phyloP scores from a whole-genome alignment of 2,888 invertebrate genomes.

The Cistogaster globosa region DNA sequence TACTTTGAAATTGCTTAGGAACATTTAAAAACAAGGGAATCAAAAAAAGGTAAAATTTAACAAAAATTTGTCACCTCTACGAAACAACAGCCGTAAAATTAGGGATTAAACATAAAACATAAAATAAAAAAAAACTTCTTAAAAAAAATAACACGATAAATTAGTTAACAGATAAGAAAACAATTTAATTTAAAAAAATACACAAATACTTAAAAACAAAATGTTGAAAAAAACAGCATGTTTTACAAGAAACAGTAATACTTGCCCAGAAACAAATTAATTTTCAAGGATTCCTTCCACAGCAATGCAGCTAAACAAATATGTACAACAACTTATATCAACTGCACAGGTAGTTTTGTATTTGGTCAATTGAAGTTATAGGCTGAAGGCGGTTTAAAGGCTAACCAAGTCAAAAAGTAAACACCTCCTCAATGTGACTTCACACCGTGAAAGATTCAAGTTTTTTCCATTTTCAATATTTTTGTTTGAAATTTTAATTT shows the following conservation, averaged over 20 bases:
- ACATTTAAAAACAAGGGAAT: conserved; percentile 1
- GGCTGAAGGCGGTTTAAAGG: conserved; percentile 44
- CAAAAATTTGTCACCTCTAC: conserved; percentile 55
- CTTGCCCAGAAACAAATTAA: conserved; percentile 21
- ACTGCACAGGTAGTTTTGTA: conserved; percentile 10
- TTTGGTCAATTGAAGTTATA: conserved; percentile 31
- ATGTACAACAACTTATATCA: background rate
- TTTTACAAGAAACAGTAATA: conserved; percentile 53
- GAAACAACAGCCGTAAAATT: conserved; percentile 54
- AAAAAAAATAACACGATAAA: conserved; percentile 33
- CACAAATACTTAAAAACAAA: background rate
- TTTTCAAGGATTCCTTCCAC: conserved; percentile 23
- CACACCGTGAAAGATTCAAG: conserved; percentile 30
- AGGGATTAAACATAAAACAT: conserved; percentile 13
- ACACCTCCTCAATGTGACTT: conserved; percentile 61
- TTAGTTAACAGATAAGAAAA: conserved; percentile 37
- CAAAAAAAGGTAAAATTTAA: conserved; percentile 11
- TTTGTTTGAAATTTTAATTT: conserved; percentile 21
- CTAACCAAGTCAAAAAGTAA: conserved; percentile 64
- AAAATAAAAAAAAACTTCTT: conserved; percentile 8
- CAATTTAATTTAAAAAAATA: conserved; percentile 51
- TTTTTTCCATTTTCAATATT: background rate
- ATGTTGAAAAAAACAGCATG: conserved; percentile 58
- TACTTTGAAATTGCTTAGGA: background rate
- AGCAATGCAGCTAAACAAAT: background rate